Conservation (phyloP, 2,888 invertebrate genomes). For the Pristionchus maxplancki region DNA sequence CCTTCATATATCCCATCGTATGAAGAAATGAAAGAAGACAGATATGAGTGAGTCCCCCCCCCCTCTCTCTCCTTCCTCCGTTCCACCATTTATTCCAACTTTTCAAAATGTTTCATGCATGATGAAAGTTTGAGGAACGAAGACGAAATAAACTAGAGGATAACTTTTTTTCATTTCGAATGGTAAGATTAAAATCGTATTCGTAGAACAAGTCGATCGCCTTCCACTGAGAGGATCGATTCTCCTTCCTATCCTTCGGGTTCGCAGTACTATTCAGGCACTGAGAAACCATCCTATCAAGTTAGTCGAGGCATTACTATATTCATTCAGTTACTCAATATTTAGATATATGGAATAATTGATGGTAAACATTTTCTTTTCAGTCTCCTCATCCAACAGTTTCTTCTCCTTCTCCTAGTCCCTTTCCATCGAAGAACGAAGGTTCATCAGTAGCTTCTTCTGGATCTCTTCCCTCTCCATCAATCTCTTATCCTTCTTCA, state of each 20-base stretch:
- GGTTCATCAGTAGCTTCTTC: background rate
- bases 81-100: background rate
- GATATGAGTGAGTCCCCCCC: background rate
- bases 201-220: background rate
- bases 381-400: background rate
- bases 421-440: background rate
- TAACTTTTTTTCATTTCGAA: background rate
- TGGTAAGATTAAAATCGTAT: background rate
- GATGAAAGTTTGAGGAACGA: background rate
- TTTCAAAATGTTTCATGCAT: background rate
- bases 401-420: background rate
- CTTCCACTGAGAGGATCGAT: background rate
- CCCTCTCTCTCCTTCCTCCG: background rate
- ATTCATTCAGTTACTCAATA: background rate
- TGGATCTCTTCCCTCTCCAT: background rate
- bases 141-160: background rate
- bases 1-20: slow-evolving; percentile 28
- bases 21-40: background rate
- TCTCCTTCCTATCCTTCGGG: background rate
- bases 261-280: slow-evolving; percentile 26
- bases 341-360: background rate
- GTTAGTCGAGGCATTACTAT: background rate
- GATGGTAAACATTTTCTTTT: background rate
- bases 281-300: background rate
- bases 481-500: background rate